phyloP scores from a whole-genome alignment of 2,797 vertebrate genomes.

The Coracias cyanogaster region DNA sequence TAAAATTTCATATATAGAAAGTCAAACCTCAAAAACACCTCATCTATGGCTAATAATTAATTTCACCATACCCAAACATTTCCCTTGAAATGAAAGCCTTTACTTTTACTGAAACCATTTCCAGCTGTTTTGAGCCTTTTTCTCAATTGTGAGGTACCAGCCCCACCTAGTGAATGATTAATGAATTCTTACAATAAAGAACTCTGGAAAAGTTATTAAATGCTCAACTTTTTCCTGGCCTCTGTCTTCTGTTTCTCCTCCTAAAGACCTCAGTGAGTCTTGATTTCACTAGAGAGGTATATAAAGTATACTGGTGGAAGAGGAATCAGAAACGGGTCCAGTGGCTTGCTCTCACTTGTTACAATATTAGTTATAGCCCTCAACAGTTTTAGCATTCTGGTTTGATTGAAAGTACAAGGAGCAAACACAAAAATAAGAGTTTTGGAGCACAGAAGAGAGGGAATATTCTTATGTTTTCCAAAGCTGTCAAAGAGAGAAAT shows the following conservation, averaged over 20 bases:
- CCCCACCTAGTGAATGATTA: background rate
- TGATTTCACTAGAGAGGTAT: background rate
- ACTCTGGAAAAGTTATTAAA: background rate
- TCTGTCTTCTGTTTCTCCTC: background rate
- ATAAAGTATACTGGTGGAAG: background rate
- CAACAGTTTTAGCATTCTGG: background rate
- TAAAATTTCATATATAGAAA: background rate
- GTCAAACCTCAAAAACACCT: background rate
- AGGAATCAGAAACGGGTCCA: background rate
- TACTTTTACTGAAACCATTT: background rate
- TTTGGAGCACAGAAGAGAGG: background rate
- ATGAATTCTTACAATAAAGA: background rate
- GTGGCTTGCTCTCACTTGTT: background rate
- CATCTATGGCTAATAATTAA: background rate
- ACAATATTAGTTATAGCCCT: background rate
- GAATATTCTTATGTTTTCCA: background rate
- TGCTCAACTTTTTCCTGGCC: background rate
- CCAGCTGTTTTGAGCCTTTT: background rate
- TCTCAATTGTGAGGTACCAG: background rate
- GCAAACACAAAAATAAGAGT: background rate
- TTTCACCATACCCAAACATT: background rate
- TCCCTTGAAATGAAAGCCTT: background rate
- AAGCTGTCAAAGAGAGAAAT: background rate
- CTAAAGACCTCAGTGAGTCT: background rate
- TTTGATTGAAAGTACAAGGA: background rate